These are phyloP conservation scores for Poeciliopsis retropinna DNA, from an alignment of 2,113 vertebrate species.

Conservation along the genomic window DNA sequence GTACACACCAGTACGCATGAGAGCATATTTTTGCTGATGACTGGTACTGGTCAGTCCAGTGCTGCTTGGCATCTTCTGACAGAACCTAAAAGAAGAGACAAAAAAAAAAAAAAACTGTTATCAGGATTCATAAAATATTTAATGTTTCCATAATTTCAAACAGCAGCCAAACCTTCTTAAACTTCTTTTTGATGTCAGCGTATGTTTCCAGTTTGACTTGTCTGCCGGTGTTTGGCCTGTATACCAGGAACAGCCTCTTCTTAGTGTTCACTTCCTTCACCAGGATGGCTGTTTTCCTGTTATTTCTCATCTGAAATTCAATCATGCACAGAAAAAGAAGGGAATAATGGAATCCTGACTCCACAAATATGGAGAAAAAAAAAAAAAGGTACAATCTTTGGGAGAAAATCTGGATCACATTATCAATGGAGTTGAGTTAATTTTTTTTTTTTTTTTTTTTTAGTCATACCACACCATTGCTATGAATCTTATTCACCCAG, in stretches of 20 bases:
- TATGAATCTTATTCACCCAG: background rate
- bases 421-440: background rate
- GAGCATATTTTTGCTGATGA: conserved; percentile 94
- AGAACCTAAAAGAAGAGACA: conserved; percentile 79
- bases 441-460: background rate
- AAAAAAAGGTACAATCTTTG: background rate
- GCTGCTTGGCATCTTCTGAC: conserved; percentile 92
- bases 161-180: conserved; percentile 88
- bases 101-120: no score
- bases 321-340: background rate
- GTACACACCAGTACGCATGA: conserved; percentile 93
- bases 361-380: background rate
- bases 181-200: conserved; percentile 93
- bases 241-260: conserved; percentile 95
- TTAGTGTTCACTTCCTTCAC: conserved; percentile 95
- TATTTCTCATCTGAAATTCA: conserved; percentile 89
- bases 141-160: accelerated
- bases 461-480: background rate
- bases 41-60: conserved; percentile 95
- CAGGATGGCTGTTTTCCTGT: conserved; percentile 94
- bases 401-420: background rate
- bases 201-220: conserved; percentile 95
- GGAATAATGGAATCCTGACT: background rate
- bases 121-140: background rate
- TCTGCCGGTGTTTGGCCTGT: conserved; percentile 96